Percentiles rank a stretch among this genome's conserved stretches.
These are phyloP conservation scores for Synergus japonicus DNA, from an alignment of 2,888 invertebrate species.

Conservation along the genomic window DNA sequence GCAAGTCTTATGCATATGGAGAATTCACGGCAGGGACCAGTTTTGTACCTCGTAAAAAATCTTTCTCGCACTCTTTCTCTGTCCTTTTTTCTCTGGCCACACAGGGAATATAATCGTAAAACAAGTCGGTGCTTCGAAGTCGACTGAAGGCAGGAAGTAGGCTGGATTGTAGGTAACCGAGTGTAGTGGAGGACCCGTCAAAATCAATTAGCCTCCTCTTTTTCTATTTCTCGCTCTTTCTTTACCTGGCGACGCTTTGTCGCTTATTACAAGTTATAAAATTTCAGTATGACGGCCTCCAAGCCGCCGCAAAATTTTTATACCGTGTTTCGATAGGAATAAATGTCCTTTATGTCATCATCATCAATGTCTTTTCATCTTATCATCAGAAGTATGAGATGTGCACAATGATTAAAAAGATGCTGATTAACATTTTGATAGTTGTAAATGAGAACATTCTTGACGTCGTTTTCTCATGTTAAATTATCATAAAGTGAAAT, in stretches of 20 bases:
- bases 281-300: conserved; percentile 60
- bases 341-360: background rate
- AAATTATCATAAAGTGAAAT: conserved; percentile 11
- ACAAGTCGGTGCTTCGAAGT: conserved; percentile 60
- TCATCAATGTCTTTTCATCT: background rate
- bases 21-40: conserved; percentile 30
- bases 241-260: conserved; percentile 58
- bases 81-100: conserved; percentile 40
- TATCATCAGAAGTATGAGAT: background rate
- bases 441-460: conserved; percentile 15
- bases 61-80: conserved; percentile 19
- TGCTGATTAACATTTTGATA: background rate
- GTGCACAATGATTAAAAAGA: background rate
- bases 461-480: conserved; percentile 27
- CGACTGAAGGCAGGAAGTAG: conserved; percentile 71
- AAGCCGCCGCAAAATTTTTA: conserved; percentile 48
- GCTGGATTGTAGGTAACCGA: conserved; percentile 62
- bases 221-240: conserved; percentile 51
- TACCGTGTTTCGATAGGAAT: background rate
- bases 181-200: conserved; percentile 68
- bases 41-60: conserved; percentile 57
- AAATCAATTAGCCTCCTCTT: conserved; percentile 64
- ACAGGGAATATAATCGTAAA: conserved; percentile 62
- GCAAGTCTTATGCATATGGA: conserved; percentile 2
- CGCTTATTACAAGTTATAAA: conserved; percentile 74